Conservation (phyloP, 2,113 vertebrate species). For the Poeciliopsis occidentalis region DNA sequence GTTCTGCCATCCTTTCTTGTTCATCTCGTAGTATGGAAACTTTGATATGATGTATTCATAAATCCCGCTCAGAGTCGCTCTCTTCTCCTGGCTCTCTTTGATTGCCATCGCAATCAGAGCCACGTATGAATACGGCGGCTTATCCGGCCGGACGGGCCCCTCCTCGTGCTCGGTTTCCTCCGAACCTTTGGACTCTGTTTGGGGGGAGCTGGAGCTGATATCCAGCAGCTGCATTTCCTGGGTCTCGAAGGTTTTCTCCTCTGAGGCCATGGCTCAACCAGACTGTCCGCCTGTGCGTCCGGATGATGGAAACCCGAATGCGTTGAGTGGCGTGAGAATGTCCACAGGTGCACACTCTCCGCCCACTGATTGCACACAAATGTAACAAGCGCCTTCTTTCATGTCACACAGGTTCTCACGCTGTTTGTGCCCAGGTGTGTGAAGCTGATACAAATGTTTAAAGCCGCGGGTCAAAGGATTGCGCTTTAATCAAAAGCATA, state of each 20-base stretch:
- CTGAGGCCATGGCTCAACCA: slow-evolving; percentile 43
- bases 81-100: slow-evolving; percentile 74
- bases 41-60: slow-evolving; percentile 81
- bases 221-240: slow-evolving; percentile 30
- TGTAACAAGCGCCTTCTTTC: slow-evolving; percentile 2
- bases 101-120: slow-evolving; percentile 89
- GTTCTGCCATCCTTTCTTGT: slow-evolving; percentile 85
- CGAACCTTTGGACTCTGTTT: slow-evolving; percentile 5
- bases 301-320: not conserved
- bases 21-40: slow-evolving; percentile 83
- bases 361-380: slow-evolving; percentile 9
- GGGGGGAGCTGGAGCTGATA: slow-evolving; percentile 47
- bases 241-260: not conserved
- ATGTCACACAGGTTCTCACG: slow-evolving; percentile 22
- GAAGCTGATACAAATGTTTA: not conserved
- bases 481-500: not conserved
- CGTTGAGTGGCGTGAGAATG: not conserved
- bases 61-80: slow-evolving; percentile 82
- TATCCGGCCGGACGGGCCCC: slow-evolving; percentile 35
- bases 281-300: slow-evolving; percentile 3
- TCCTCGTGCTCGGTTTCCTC: not conserved
- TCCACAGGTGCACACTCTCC: slow-evolving; percentile 56
- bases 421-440: not conserved
- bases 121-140: slow-evolving; percentile 85
- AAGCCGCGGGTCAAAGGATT: slow-evolving; percentile 6